These are phyloP conservation scores for Meloe dianella DNA, from an alignment of 2,888 invertebrate species.

Conservation along the genomic window DNA sequence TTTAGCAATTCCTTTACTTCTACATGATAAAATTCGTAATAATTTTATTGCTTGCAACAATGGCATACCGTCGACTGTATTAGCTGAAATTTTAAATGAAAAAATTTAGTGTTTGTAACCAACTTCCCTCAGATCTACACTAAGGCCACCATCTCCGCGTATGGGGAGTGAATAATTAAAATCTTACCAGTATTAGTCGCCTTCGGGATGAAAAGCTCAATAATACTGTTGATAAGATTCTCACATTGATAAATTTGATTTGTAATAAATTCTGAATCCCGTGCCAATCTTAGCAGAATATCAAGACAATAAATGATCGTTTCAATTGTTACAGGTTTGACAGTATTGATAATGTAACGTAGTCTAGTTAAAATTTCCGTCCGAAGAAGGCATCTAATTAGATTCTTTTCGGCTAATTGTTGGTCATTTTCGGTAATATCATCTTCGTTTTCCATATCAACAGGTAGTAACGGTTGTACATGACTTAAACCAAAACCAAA, in stretches of 20 bases:
- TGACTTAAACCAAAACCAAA: slow-evolving; percentile 71
- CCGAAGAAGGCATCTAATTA: slow-evolving; percentile 74
- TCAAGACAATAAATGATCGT: slow-evolving; percentile 78
- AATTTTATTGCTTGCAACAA: slow-evolving; percentile 75
- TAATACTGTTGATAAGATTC: slow-evolving; percentile 68
- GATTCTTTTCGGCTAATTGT: slow-evolving; percentile 83
- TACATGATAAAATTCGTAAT: slow-evolving; percentile 72
- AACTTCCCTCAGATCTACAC: too few species aligned
- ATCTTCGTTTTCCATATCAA: slow-evolving; percentile 58
- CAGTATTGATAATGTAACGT: slow-evolving; percentile 76
- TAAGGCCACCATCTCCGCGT: too few species aligned
- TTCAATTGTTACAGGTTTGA: slow-evolving; percentile 73
- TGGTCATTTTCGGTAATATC: slow-evolving; percentile 81
- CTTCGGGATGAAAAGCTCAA: slow-evolving; percentile 67
- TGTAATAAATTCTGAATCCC: slow-evolving; percentile 76
- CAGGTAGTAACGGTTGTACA: slow-evolving; percentile 65
- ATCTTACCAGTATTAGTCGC: too few species aligned
- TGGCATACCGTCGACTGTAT: slow-evolving; percentile 67
- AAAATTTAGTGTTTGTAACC: slow-evolving; percentile 17
- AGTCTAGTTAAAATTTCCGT: slow-evolving; percentile 80
- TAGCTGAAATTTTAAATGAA: background rate
- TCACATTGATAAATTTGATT: slow-evolving; percentile 68
- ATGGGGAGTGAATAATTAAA: too few species aligned
- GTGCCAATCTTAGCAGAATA: slow-evolving; percentile 77
- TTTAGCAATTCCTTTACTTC: slow-evolving; percentile 64